Evolutionary conservation across 2,797 vertebrate species (phyloP).

Genomic region (Varecia variegata): DNA sequence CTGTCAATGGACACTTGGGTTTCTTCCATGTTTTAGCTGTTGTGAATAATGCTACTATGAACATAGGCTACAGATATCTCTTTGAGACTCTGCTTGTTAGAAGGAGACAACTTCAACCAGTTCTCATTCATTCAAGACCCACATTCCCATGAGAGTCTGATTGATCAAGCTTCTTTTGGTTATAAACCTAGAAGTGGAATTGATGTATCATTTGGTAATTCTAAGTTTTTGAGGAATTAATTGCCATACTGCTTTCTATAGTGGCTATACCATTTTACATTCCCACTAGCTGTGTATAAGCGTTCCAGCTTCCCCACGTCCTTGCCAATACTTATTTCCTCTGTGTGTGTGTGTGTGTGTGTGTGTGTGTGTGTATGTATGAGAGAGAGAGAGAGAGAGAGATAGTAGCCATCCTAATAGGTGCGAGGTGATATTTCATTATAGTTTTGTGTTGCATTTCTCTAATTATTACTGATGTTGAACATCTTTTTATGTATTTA

Average conservation of each 20-base stretch:
- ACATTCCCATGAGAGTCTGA: neutral
- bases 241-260: neutral
- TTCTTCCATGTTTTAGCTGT: neutral
- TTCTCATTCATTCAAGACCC: neutral
- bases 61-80: neutral
- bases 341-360: neutral
- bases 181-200: neutral
- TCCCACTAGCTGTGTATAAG: neutral
- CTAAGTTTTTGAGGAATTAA: neutral
- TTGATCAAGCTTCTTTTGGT: neutral
- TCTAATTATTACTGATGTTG: neutral
- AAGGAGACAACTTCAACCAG: neutral
- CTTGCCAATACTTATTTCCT: neutral
- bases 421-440: neutral
- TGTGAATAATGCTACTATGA: neutral
- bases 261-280: neutral
- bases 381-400: too few relatives aligned
- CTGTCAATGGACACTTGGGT: neutral
- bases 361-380: neutral
- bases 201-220: neutral
- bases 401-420: neutral
- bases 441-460: neutral
- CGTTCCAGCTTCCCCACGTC: neutral
- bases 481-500: neutral
- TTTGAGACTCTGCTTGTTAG: neutral